A percentile compares a stretch with the other conserved stretches of the same genome.
Conservation (phyloP, 2,888 invertebrate species). For the Nowickia ferox region DNA sequence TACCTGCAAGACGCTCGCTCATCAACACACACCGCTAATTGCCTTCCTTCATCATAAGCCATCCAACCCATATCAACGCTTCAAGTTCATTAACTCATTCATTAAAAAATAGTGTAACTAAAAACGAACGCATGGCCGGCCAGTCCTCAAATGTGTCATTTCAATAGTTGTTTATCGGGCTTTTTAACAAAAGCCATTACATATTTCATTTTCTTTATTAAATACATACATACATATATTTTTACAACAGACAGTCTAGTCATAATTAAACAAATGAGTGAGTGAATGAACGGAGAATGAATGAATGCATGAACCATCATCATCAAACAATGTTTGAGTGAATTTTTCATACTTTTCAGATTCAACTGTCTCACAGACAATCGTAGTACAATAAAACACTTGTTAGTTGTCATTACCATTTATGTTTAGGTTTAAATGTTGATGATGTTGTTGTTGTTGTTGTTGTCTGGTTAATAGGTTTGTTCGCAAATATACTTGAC, state of each 20-base stretch:
- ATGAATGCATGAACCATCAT: background rate
- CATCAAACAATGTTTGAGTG: background rate
- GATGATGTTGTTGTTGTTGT: slow-evolving; percentile 24
- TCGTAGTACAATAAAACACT: slow-evolving; percentile 10
- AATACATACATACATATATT: background rate
- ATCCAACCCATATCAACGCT: slow-evolving; percentile 55
- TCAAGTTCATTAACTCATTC: slow-evolving; percentile 71
- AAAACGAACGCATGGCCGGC: slow-evolving; percentile 17
- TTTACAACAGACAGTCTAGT: slow-evolving; percentile 33
- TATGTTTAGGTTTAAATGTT: slow-evolving; percentile 24
- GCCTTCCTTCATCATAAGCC: background rate
- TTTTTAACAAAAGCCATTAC: slow-evolving; percentile 25
- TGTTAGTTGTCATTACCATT: slow-evolving; percentile 56
- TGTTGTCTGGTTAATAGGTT: background rate
- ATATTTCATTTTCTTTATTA: slow-evolving; percentile 8
- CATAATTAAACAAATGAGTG: slow-evolving; percentile 22
- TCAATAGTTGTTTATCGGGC: slow-evolving; percentile 18
- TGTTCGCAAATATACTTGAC: background rate
- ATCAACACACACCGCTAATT: slow-evolving; percentile 11
- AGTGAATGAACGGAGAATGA: background rate
- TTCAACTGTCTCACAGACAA: background rate
- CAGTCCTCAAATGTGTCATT: slow-evolving; percentile 58
- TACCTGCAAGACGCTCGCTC: slow-evolving; percentile 43
- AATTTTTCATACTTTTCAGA: slow-evolving; percentile 19
- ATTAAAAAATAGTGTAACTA: slow-evolving; percentile 35